A percentile compares a stretch with the other conserved stretches of the same genome.
phyloP scores from a whole-genome alignment of 2,113 vertebrate genomes.

The Chrysemys picta region DNA sequence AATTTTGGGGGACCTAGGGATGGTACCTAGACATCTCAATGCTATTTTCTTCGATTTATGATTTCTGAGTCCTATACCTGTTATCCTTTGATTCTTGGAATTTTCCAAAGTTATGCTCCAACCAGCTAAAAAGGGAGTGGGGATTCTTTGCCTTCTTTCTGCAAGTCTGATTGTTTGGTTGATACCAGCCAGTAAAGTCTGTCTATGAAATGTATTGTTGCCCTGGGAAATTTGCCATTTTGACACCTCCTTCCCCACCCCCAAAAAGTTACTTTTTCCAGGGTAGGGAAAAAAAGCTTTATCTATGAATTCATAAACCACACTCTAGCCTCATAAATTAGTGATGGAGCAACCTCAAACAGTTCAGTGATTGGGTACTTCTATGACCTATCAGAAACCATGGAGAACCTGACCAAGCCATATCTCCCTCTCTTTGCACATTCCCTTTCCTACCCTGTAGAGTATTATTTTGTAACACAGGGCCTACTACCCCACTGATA shows the following conservation, averaged over 20 bases:
- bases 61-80: background rate
- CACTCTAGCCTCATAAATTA: background rate
- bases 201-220: background rate
- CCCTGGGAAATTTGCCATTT: background rate
- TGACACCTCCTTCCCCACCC: too few species aligned
- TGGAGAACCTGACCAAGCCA: too few species aligned
- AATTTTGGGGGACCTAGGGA: too few species aligned
- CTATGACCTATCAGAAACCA: background rate
- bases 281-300: too few species aligned
- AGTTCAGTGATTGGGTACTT: background rate
- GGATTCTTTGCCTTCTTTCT: background rate
- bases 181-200: background rate
- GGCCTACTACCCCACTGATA: too few species aligned
- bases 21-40: too few species aligned
- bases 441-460: too few species aligned
- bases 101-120: background rate
- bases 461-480: too few species aligned
- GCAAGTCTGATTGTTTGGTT: background rate
- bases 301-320: too few species aligned
- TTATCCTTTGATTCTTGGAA: background rate
- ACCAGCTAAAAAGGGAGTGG: background rate
- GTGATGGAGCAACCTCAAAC: background rate
- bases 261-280: too few species aligned
- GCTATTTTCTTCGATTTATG: background rate
- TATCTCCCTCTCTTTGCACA: too few species aligned